Evolutionary conservation across 2,888 invertebrate species (phyloP).

Genomic region (Trisateles emortualis): DNA sequence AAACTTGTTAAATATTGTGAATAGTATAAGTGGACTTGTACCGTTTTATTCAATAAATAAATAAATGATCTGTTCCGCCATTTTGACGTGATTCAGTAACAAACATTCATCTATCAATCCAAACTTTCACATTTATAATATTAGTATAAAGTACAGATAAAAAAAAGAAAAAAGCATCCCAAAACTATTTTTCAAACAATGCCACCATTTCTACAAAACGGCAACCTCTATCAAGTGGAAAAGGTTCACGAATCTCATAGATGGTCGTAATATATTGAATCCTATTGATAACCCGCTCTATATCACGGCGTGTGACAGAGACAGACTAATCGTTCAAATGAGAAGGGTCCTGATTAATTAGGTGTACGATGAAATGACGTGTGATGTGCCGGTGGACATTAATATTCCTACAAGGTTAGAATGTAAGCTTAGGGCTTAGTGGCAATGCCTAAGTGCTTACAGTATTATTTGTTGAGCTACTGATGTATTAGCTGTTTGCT

Average conservation of each 20-base stretch:
- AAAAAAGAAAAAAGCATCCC: neutral
- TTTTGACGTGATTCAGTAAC: no score
- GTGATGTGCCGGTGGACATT: conserved; percentile 28
- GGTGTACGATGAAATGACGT: conserved; percentile 40
- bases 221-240: neutral
- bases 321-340: conserved; percentile 44
- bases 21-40: no score
- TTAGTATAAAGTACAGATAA: neutral
- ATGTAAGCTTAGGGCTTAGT: conserved; percentile 22
- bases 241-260: conserved; percentile 11
- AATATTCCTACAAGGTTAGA: conserved; percentile 28
- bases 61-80: no score
- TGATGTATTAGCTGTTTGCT: neutral
- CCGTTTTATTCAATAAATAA: no score
- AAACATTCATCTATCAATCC: no score
- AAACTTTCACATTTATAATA: no score
- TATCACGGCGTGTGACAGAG: conserved; percentile 44
- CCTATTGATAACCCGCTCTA: conserved; percentile 44
- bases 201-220: neutral
- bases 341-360: conserved; percentile 52
- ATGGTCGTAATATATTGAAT: conserved; percentile 38
- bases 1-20: no score
- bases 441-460: conserved; percentile 22
- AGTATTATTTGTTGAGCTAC: neutral
- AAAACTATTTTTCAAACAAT: neutral